A percentile compares a stretch with the other conserved stretches of the same genome.
Conservation (phyloP, 1,140 invertebrate genomes). For the Scylla paramamosain region DNA sequence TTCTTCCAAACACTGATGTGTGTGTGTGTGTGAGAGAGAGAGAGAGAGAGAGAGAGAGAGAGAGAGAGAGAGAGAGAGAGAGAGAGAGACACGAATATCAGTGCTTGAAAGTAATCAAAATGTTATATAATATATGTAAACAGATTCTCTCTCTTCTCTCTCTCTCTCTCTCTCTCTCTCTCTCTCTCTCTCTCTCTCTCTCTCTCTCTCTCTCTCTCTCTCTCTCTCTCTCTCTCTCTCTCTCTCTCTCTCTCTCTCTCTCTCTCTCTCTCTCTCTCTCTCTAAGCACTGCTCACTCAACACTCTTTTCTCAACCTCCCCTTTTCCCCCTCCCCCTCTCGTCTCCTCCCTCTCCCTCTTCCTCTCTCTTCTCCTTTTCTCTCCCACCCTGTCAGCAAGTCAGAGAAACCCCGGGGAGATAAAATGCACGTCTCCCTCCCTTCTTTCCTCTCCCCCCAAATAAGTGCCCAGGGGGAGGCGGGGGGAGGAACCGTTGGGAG, state of each 20-base stretch:
- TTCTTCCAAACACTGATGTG: too few relatives aligned
- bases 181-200: too few relatives aligned
- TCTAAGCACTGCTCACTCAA: neutral
- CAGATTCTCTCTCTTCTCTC: too few relatives aligned
- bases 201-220: neutral
- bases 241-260: slow-evolving; percentile 41
- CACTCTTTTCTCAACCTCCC: neutral
- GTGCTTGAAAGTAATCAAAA: too few relatives aligned
- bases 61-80: too few relatives aligned
- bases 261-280: slow-evolving; percentile 49
- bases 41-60: too few relatives aligned
- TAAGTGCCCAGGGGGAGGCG: neutral
- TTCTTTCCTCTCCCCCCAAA: neutral
- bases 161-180: too few relatives aligned
- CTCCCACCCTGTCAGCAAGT: neutral
- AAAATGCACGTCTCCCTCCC: neutral
- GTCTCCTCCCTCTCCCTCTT: neutral
- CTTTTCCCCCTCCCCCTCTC: neutral
- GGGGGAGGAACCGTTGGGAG: neutral
- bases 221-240: slow-evolving; percentile 31
- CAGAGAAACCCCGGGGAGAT: neutral
- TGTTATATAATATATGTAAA: too few relatives aligned
- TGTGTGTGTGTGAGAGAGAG: too few relatives aligned
- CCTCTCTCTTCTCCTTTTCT: neutral
- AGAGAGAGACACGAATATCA: too few relatives aligned